These are phyloP conservation scores for Antigone vipio DNA, from an alignment of 2,113 vertebrate genomes.

Conservation along the genomic window DNA sequence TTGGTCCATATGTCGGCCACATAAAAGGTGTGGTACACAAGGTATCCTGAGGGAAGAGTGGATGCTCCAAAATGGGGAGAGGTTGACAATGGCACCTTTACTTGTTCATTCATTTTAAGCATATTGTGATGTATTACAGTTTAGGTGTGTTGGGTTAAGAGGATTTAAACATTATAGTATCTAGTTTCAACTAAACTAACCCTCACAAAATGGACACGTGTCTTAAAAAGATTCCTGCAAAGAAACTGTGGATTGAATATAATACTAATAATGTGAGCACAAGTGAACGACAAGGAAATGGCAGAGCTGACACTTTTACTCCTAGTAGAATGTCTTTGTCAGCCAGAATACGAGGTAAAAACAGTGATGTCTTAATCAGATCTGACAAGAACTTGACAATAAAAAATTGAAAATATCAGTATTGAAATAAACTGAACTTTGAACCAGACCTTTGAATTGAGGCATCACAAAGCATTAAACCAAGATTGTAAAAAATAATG, in stretches of 20 bases:
- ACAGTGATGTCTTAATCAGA: neutral
- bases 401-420: neutral
- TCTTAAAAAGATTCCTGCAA: neutral
- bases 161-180: neutral
- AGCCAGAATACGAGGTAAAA: neutral
- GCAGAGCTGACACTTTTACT: neutral
- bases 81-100: accelerated
- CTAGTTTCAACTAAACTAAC: neutral
- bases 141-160: neutral
- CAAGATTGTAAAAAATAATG: neutral
- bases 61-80: neutral
- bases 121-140: neutral
- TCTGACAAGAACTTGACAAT: neutral
- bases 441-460: neutral
- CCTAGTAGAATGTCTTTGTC: neutral
- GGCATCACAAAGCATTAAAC: neutral
- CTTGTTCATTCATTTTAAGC: neutral
- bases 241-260: neutral
- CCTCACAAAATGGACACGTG: neutral
- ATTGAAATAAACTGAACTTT: neutral
- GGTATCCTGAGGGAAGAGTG: neutral
- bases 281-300: neutral
- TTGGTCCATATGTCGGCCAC: neutral
- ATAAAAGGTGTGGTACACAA: neutral
- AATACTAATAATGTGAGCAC: neutral